phyloP scores from a whole-genome alignment of 2,888 invertebrate genomes.

The Pherbina coryleti region DNA sequence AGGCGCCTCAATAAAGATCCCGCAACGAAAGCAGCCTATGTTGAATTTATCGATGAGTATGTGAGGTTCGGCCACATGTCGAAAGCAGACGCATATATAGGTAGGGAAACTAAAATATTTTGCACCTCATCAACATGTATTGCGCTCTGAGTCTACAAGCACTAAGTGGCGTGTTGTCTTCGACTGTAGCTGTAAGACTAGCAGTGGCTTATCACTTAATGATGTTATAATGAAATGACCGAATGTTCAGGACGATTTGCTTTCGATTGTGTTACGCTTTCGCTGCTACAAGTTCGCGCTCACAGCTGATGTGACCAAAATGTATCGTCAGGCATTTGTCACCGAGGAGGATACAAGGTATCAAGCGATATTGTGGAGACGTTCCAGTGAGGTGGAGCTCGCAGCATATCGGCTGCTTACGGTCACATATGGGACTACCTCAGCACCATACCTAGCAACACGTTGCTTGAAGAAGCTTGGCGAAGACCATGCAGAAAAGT shows the following conservation, averaged over 20 bases:
- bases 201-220: conserved; percentile 43
- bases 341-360: neutral
- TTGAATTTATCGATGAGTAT: conserved; percentile 33
- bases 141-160: conserved; percentile 39
- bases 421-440: neutral
- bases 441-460: neutral
- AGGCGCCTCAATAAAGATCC: conserved; percentile 3
- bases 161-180: conserved; percentile 45
- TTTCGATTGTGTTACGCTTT: too few species aligned
- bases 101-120: too few species aligned
- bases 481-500: neutral
- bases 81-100: neutral
- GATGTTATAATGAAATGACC: conserved; percentile 43
- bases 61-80: conserved; percentile 33
- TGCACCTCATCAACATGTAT: conserved; percentile 42
- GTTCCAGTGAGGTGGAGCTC: neutral
- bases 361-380: neutral
- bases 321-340: conserved; percentile 46
- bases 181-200: conserved; percentile 40
- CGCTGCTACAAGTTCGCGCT: too few species aligned
- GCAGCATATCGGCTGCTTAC: neutral
- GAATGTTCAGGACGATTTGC: conserved; percentile 36
- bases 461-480: neutral
- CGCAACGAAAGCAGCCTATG: too few species aligned
- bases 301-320: conserved; percentile 46